phyloP scores from a whole-genome alignment of 2,888 invertebrate genomes.

The Dermolepida albohirtum region DNA sequence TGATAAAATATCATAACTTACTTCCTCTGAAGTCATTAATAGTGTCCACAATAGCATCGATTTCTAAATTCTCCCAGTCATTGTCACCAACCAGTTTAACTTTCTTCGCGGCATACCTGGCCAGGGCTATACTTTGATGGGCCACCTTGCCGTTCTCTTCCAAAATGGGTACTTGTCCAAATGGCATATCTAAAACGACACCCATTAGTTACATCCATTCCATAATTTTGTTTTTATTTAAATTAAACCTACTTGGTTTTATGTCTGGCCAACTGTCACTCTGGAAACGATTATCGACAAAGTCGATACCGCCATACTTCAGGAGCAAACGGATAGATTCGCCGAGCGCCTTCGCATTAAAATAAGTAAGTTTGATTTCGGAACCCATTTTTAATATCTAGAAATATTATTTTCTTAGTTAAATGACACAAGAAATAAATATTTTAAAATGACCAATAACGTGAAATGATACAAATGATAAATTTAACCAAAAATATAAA shows the following conservation, averaged over 20 bases:
- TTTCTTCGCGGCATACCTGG: slow-evolving; percentile 73
- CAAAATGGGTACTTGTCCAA: slow-evolving; percentile 73
- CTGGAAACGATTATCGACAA: slow-evolving; percentile 72
- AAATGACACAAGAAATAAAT: too few species aligned
- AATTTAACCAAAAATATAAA: too few species aligned
- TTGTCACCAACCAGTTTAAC: slow-evolving; percentile 70
- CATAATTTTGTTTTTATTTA: slow-evolving; percentile 45
- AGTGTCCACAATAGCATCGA: slow-evolving; percentile 73
- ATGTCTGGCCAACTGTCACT: slow-evolving; percentile 58
- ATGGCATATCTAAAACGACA: slow-evolving; percentile 68
- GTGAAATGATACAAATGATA: too few species aligned
- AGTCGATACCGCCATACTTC: slow-evolving; percentile 71
- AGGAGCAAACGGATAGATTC: slow-evolving; percentile 74
- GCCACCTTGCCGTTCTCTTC: slow-evolving; percentile 73
- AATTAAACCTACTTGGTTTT: slow-evolving; percentile 55
- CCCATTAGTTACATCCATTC: slow-evolving; percentile 53
- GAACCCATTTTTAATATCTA: slow-evolving; percentile 56
- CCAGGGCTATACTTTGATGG: slow-evolving; percentile 72
- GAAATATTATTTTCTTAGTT: too few species aligned
- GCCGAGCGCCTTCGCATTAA: slow-evolving; percentile 72
- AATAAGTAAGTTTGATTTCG: slow-evolving; percentile 72
- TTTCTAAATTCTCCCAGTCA: slow-evolving; percentile 71
- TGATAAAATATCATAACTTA: slow-evolving; percentile 57
- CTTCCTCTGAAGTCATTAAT: slow-evolving; percentile 71
- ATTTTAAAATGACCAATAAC: too few species aligned